A percentile compares a stretch with the other conserved stretches of the same genome.
phyloP scores from a whole-genome alignment of 2,797 vertebrate species.

The Cephalopachus bancanus region DNA sequence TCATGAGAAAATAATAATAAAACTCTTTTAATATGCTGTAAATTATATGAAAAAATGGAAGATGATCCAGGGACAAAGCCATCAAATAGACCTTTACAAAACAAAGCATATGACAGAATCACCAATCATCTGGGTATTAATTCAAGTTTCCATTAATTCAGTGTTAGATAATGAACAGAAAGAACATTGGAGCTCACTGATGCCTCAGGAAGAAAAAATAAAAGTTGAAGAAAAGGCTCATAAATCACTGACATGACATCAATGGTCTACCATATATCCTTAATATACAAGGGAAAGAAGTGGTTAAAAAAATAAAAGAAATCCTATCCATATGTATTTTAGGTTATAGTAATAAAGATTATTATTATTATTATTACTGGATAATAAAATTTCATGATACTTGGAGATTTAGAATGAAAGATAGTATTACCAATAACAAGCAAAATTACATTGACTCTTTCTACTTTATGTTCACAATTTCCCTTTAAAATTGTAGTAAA shows the following conservation, averaged over 20 bases:
- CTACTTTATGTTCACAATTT: neutral
- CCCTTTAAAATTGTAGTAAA: neutral
- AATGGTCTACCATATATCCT: neutral
- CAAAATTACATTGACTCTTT: neutral
- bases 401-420: neutral
- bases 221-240: neutral
- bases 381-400: neutral
- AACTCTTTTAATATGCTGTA: neutral
- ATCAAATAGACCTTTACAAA: neutral
- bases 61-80: neutral
- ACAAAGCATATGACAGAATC: neutral
- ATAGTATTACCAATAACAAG: neutral
- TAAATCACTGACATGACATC: neutral
- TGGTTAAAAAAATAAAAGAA: neutral
- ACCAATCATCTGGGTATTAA: neutral
- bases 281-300: neutral
- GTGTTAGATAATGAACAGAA: neutral
- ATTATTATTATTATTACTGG: neutral
- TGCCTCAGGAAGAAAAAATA: neutral
- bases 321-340: neutral
- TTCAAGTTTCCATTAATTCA: conserved; percentile 53
- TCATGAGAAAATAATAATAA: neutral
- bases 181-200: neutral
- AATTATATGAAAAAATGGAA: neutral
- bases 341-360: neutral